A percentile compares a stretch with the other conserved stretches of the same genome.
Conservation (phyloP, 2,113 vertebrate genomes). For the Pluvialis apricaria region DNA sequence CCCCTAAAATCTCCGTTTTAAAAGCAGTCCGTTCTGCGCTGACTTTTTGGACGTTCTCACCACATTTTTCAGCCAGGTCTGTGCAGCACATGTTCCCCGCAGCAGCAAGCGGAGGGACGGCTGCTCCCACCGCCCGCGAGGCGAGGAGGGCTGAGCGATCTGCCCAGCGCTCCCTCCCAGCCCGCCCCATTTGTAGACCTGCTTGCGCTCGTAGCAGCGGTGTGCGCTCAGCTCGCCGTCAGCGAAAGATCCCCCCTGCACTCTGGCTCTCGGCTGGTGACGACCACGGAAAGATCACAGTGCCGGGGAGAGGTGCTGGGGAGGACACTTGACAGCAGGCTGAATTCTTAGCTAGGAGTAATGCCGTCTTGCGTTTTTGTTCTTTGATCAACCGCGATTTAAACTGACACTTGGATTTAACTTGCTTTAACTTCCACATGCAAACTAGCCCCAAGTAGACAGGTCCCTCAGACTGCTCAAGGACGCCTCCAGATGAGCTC, state of each 20-base stretch:
- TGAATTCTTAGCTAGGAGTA: background rate
- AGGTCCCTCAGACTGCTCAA: background rate
- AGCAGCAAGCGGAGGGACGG: background rate
- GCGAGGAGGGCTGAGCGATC: background rate
- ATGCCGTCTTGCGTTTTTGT: background rate
- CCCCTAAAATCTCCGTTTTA: background rate
- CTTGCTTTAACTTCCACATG: background rate
- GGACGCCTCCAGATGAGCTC: background rate
- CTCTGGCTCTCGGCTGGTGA: background rate
- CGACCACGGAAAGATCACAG: background rate
- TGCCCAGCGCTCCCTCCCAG: background rate
- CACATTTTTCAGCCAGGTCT: background rate
- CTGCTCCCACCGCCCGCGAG: background rate
- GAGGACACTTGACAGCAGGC: background rate
- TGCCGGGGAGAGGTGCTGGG: background rate
- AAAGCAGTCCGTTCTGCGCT: background rate
- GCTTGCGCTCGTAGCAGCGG: fast-evolving
- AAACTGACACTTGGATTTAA: conserved; percentile 1
- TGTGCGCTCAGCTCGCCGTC: background rate
- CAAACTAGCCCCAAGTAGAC: background rate
- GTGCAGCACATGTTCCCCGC: background rate
- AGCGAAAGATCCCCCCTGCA: fast-evolving
- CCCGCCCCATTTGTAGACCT: background rate
- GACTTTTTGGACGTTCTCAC: background rate
- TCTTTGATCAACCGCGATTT: background rate